Conservation (phyloP, 2,797 vertebrate species). For the Numenius phaeopus region DNA sequence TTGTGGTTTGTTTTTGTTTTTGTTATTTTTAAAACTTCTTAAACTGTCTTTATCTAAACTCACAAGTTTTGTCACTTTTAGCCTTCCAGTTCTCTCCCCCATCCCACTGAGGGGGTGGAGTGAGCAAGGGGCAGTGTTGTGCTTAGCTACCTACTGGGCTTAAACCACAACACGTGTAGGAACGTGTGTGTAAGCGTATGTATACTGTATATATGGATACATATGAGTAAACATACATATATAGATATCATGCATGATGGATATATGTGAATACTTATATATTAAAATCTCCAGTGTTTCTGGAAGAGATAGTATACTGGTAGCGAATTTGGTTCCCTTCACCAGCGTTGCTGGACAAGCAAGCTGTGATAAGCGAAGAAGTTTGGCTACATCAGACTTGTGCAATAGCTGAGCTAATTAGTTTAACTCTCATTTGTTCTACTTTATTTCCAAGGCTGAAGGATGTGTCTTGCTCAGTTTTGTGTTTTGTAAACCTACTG, state of each 20-base stretch:
- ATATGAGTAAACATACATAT: not conserved
- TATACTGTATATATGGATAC: not conserved
- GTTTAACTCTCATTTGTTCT: not conserved
- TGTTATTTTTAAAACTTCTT: not conserved
- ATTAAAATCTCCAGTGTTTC: not conserved
- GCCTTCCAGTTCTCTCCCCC: not conserved
- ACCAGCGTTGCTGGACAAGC: not conserved
- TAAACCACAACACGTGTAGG: not conserved
- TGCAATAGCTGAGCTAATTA: not conserved
- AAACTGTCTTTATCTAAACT: not conserved
- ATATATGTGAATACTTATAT: not conserved
- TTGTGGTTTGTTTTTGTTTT: not conserved
- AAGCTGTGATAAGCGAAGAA: not conserved
- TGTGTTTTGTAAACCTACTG: not conserved
- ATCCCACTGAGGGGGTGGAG: accelerated
- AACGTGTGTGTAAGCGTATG: not conserved
- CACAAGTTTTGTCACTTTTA: not conserved
- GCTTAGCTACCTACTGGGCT: not conserved
- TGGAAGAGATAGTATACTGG: not conserved
- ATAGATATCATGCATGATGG: not conserved
- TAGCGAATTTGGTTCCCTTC: not conserved
- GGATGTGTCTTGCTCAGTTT: not conserved
- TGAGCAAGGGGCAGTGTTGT: not conserved
- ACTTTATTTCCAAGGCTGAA: not conserved
- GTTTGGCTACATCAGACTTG: not conserved